A percentile compares a stretch with the other conserved stretches of the same genome.
Evolutionary conservation across 2,113 vertebrate species (phyloP).

Genomic region (Nothobranchius kuhntae): DNA sequence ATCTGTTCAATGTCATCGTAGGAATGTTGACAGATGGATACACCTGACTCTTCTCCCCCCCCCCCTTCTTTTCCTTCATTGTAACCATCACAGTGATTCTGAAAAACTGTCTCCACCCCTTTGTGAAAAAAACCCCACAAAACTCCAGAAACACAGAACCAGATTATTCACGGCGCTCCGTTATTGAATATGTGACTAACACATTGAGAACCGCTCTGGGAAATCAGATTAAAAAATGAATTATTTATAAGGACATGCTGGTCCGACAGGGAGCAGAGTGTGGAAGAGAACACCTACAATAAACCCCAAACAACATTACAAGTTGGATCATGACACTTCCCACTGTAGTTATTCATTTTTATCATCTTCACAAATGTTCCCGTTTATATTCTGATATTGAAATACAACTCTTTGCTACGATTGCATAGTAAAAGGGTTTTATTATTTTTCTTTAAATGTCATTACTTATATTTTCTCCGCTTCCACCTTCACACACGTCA

Average conservation of each 20-base stretch:
- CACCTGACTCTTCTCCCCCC: slow-evolving; percentile 41
- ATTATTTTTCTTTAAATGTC: slow-evolving; percentile 74
- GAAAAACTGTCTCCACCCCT: slow-evolving; percentile 14
- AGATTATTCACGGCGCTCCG: slow-evolving; percentile 73
- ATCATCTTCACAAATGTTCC: slow-evolving; percentile 67
- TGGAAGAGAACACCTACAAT: slow-evolving; percentile 71
- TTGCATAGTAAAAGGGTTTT: slow-evolving; percentile 67
- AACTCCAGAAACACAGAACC: slow-evolving; percentile 63
- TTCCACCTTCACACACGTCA: background rate
- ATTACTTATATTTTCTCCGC: slow-evolving; percentile 61
- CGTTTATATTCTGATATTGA: slow-evolving; percentile 73
- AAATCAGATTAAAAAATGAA: slow-evolving; percentile 83
- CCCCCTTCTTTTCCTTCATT: slow-evolving; percentile 25
- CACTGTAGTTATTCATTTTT: slow-evolving; percentile 72
- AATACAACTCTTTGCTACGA: slow-evolving; percentile 70
- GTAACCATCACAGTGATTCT: slow-evolving; percentile 37
- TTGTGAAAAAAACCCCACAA: background rate
- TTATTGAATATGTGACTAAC: slow-evolving; percentile 83
- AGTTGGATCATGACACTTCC: slow-evolving; percentile 74
- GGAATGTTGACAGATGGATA: slow-evolving; percentile 70
- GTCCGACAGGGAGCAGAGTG: slow-evolving; percentile 62
- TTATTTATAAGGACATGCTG: slow-evolving; percentile 79
- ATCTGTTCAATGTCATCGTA: slow-evolving; percentile 69
- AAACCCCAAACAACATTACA: slow-evolving; percentile 75
- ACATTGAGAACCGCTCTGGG: slow-evolving; percentile 76